Conservation (phyloP, 1,140 invertebrate species). For the Drosophila takahashii region DNA sequence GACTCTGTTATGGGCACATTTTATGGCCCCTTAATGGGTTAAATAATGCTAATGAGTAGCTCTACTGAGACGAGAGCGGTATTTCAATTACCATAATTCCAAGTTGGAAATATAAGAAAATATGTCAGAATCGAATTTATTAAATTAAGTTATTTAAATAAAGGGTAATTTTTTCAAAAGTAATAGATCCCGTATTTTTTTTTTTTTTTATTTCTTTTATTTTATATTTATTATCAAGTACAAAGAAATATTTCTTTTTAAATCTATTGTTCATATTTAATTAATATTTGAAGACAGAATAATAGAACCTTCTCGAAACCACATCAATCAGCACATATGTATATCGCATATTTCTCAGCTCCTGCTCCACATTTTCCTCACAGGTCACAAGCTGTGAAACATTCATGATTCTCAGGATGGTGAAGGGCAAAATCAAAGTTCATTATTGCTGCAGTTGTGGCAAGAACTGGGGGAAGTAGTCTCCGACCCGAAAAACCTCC, state of each 20-base stretch:
- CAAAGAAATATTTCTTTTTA: no score
- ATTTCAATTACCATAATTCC: background rate
- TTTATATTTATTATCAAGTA: no score
- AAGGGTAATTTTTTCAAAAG: no score
- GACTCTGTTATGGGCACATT: constrained; percentile 8
- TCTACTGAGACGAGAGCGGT: no score
- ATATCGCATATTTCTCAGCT: constrained; percentile 17
- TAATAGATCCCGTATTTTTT: no score
- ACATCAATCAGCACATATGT: constrained; percentile 27
- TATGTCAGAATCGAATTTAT: no score
- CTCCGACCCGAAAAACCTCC: background rate
- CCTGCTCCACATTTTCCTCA: background rate
- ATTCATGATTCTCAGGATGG: background rate
- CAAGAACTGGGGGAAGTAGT: constrained; percentile 22
- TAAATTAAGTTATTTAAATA: no score
- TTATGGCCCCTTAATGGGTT: constrained; percentile 6
- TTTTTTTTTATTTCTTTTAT: no score
- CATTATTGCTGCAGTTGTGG: constrained; percentile 62
- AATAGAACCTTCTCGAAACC: background rate
- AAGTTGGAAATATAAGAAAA: no score
- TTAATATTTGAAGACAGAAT: background rate
- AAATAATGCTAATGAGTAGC: constrained; percentile 2
- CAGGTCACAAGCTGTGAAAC: constrained; percentile 3
- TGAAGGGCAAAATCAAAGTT: constrained; percentile 58
- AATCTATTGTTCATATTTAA: no score